Percentiles rank a stretch among this genome's conserved stretches.
phyloP scores from a whole-genome alignment of 2,888 invertebrate genomes.

The Acanthococcus lagerstroemiae region DNA sequence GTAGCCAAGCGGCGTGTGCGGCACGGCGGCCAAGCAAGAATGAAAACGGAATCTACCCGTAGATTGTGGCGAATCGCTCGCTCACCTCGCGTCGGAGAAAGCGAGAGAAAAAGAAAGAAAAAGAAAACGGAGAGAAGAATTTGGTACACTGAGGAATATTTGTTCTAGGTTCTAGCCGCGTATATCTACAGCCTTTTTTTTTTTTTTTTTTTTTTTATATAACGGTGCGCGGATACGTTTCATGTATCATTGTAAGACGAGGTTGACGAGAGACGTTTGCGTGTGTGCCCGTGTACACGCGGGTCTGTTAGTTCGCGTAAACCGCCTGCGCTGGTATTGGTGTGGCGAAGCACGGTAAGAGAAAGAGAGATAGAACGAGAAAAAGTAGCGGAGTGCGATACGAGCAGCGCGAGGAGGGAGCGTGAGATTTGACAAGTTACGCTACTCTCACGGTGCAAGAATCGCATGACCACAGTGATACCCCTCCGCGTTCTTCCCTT shows the following conservation, averaged over 20 bases:
- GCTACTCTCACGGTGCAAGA: slow-evolving; percentile 28
- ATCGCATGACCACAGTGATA: slow-evolving; percentile 18
- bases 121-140: no score
- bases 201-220: no score
- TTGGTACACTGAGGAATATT: no score
- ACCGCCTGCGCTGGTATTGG: not conserved
- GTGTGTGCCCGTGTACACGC: not conserved
- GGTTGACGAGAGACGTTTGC: not conserved
- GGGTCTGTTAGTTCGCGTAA: not conserved
- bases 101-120: no score
- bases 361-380: not conserved
- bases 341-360: no score
- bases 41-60: no score
- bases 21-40: no score
- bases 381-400: not conserved
- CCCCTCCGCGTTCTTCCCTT: not conserved
- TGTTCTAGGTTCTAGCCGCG: no score
- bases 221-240: not conserved
- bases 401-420: slow-evolving; percentile 17
- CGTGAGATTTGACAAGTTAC: slow-evolving; percentile 28
- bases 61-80: no score
- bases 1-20: no score
- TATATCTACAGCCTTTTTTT: no score
- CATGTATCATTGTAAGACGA: not conserved
- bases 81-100: no score